Percentiles rank a stretch among this genome's conserved stretches.
Conservation (phyloP, 2,797 vertebrate species). For the Onychomys torridus region DNA sequence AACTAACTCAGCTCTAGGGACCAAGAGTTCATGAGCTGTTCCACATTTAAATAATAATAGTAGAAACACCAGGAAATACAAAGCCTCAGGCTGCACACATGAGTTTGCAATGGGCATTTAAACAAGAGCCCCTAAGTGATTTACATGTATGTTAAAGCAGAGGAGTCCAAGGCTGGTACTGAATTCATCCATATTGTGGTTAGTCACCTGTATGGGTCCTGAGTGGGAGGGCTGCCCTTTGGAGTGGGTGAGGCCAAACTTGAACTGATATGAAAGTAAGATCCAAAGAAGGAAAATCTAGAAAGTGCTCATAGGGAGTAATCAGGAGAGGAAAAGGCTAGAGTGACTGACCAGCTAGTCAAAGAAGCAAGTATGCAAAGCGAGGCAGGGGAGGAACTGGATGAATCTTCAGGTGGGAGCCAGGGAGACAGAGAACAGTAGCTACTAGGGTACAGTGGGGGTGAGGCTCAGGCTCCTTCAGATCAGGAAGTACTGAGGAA, state of each 20-base stretch:
- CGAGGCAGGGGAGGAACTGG: not conserved
- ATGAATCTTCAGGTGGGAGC: not conserved
- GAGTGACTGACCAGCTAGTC: not conserved
- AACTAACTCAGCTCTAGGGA: slow-evolving; percentile 6
- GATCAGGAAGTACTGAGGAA: not conserved
- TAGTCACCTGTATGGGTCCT: not conserved
- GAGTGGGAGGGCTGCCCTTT: not conserved
- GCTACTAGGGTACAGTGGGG: not conserved
- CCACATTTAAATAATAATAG: not conserved
- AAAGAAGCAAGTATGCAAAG: not conserved
- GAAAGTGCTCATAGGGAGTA: not conserved
- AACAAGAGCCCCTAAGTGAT: not conserved
- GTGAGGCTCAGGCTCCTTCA: not conserved
- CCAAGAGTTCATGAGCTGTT: not conserved
- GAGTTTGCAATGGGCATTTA: not conserved
- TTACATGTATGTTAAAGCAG: not conserved
- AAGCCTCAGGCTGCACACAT: not conserved
- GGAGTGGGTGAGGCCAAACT: not conserved
- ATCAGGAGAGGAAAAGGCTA: not conserved
- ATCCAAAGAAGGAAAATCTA: not conserved
- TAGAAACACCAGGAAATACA: not conserved
- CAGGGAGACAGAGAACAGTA: not conserved
- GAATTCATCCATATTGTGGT: not conserved
- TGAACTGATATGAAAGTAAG: not conserved
- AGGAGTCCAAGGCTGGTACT: not conserved